Evolutionary conservation across 2,797 vertebrate species (phyloP).

Genomic region (Smutsia temminckii): DNA sequence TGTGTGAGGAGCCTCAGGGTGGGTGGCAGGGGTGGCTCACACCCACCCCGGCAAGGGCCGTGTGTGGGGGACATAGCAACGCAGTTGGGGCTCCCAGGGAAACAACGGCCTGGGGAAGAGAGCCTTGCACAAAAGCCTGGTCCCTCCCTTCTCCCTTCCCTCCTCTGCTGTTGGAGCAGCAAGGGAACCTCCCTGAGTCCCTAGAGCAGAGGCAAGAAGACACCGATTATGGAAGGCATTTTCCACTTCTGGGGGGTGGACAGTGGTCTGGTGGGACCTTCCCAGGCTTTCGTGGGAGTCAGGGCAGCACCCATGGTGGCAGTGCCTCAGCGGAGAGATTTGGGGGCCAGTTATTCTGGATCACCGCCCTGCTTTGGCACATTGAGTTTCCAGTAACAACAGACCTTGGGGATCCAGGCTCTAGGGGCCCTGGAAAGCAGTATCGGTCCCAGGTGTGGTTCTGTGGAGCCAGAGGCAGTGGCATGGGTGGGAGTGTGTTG

Average conservation of each 20-base stretch:
- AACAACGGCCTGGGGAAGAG: background rate
- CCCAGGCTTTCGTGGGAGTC: fast-evolving
- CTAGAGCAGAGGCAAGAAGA: background rate
- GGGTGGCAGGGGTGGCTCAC: fast-evolving
- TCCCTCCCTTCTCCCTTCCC: too few relatives aligned
- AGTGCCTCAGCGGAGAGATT: background rate
- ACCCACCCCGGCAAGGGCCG: too few relatives aligned
- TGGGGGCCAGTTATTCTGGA: background rate
- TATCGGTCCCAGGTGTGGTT: background rate
- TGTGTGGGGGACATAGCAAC: background rate
- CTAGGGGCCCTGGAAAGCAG: background rate
- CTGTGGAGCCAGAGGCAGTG: background rate
- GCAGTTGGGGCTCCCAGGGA: background rate
- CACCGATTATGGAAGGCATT: fast-evolving
- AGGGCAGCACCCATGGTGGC: background rate
- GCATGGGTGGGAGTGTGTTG: background rate
- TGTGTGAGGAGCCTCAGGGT: too few relatives aligned
- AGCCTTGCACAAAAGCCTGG: background rate
- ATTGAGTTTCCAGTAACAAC: background rate
- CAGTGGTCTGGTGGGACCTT: fast-evolving
- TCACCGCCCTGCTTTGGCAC: background rate
- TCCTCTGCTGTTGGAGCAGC: background rate
- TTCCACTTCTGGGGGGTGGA: background rate
- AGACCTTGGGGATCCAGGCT: background rate
- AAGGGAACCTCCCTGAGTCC: fast-evolving